Base-by-base conservation (phyloP, 1,140 invertebrate genomes). In the Choristoneura fumiferana region DNA sequence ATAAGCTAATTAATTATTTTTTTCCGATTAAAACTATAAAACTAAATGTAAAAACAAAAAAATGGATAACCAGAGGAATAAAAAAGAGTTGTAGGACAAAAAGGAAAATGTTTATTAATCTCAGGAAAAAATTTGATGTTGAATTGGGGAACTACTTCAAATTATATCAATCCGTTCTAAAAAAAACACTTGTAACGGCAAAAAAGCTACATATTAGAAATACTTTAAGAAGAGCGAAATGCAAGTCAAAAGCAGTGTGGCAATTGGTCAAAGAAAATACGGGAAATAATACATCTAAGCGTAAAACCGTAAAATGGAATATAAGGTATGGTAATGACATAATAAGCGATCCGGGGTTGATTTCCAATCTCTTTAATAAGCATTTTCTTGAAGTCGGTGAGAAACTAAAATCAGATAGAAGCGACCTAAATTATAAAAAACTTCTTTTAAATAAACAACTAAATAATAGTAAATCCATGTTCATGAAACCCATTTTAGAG, bases 341-440 rank as follows among this genome's bases (percentile, higher is more conserved):
- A 54, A 37, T 54, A 2, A 54, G 37, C 8, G 35, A 54, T 54
- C 37, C 15, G n/a, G n/a, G n/a, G n/a, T n/a, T n/a, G n/a, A n/a
- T n/a, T n/a, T n/a, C n/a, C n/a, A n/a, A n/a, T n/a, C n/a, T n/a
- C n/a, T n/a, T n/a, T n/a, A n/a, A n/a, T n/a, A n/a, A n/a, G n/a
- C n/a, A n/a, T 18, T 54, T 54, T 54, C 12, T 54, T 10, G 10
- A 54, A 0, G 17, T 18, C 8, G 53, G 53, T 36, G 37, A 54
- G 4, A 15, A 37, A 37, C 4, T 9, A 15, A 15, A 14, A 43
- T 43, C 22, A 17, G 10, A 6, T 4, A 14, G 10, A 8, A 17
- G 40, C 15, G 35, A n/a, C 9, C 10, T 12, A 14, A 14, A n/a
- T 5, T 37, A 37, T 18, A 54, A 36, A 10, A 18, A 37, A 8